phyloP scores from a whole-genome alignment of 2,797 vertebrate species.

The Simalia tracyae region DNA sequence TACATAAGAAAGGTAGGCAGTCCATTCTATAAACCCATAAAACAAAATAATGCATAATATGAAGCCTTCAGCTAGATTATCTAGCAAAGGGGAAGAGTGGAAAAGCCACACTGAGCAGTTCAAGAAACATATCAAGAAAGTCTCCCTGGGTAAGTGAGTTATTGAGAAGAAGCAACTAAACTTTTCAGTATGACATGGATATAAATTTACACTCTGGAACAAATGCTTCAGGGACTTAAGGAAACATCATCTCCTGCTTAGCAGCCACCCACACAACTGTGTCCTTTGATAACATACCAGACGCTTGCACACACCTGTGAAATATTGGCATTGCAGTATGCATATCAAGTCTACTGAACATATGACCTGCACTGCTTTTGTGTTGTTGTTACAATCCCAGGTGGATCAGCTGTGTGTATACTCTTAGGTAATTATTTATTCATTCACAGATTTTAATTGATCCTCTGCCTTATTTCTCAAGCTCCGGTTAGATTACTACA shows the following conservation, averaged over 20 bases:
- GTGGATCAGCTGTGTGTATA: neutral
- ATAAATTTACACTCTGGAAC: slow-evolving; percentile 45
- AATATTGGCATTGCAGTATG: slow-evolving; percentile 43
- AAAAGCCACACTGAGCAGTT: neutral
- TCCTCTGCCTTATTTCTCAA: neutral
- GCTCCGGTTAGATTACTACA: neutral
- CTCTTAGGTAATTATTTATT: slow-evolving; percentile 21
- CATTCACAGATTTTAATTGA: slow-evolving; percentile 11
- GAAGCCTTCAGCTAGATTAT: neutral
- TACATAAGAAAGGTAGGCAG: neutral
- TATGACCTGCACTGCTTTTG: slow-evolving; percentile 27
- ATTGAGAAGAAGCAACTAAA: neutral
- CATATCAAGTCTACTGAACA: slow-evolving; percentile 31
- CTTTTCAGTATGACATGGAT: slow-evolving; percentile 45
- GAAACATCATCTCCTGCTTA: slow-evolving; percentile 29
- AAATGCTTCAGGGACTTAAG: slow-evolving; percentile 52
- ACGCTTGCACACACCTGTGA: slow-evolving; percentile 49
- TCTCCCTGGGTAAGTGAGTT: neutral
- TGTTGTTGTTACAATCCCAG: slow-evolving; percentile 27
- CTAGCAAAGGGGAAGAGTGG: neutral
- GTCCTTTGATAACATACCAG: slow-evolving; percentile 48
- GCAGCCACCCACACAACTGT: slow-evolving; percentile 62
- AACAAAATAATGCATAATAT: neutral
- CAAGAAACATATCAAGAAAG: slow-evolving; percentile 6
- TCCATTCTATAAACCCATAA: neutral